A percentile compares a stretch with the other conserved stretches of the same genome.
Evolutionary conservation across 2,888 invertebrate genomes (phyloP).

Genomic region (Drosophila anceps): DNA sequence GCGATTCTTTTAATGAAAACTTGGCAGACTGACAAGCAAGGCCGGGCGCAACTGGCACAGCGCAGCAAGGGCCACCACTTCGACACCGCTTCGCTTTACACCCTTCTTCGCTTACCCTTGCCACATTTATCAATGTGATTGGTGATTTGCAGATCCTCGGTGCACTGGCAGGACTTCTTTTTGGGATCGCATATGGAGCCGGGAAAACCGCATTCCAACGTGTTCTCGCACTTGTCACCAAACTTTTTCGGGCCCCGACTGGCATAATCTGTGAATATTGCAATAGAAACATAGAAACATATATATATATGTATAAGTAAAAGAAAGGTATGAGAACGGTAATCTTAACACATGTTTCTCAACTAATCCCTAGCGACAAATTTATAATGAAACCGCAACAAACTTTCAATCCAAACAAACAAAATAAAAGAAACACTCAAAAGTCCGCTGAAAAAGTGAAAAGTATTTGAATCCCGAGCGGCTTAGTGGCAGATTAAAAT

Average conservation of each 20-base stretch:
- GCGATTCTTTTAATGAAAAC: constrained; percentile 74
- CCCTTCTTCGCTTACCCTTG: constrained; percentile 87
- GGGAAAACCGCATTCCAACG: constrained; percentile 91
- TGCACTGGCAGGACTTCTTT: constrained; percentile 90
- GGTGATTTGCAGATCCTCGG: constrained; percentile 90
- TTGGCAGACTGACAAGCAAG: constrained; percentile 71
- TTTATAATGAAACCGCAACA: constrained; percentile 70
- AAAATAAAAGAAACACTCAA: constrained; percentile 17
- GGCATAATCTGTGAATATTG: constrained; percentile 85
- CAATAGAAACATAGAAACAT: neutral
- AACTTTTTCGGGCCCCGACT: constrained; percentile 89
- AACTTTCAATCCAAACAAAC: constrained; percentile 62
- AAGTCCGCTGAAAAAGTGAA: constrained; percentile 42
- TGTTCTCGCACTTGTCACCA: constrained; percentile 91
- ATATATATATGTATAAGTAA: neutral
- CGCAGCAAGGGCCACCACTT: neutral
- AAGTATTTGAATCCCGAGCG: constrained; percentile 71
- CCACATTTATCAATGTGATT: constrained; percentile 95
- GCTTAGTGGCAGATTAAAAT: constrained; percentile 76
- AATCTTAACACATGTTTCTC: constrained; percentile 46
- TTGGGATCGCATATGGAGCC: constrained; percentile 90
- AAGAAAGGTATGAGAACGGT: neutral
- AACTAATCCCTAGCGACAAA: constrained; percentile 69
- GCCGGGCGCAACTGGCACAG: constrained; percentile 3
- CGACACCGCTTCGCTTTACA: fast-evolving